Evolutionary conservation across 2,888 invertebrate genomes (phyloP), one percentile per base, ranked within the genome.

Genomic region (Lasius fuliginosus): DNA sequence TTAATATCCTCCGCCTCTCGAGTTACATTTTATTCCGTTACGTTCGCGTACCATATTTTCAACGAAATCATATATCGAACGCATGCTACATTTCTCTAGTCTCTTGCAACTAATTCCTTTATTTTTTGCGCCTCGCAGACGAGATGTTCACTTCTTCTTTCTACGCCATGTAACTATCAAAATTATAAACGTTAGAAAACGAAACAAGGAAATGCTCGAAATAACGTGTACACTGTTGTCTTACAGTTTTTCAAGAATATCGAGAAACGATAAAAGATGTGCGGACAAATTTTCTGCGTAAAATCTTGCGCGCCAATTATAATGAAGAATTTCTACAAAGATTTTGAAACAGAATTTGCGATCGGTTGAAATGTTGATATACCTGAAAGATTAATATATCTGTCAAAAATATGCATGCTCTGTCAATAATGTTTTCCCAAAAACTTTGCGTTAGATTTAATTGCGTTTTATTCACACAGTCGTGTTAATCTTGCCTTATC

Each of bases 1-100:
- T 81, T 81, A 71, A 81, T 81, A 81, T 81, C 60, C n/a, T 81
- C 79, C 36, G 60, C 36, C 36, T 18, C 9, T 81, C 46, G 8
- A 71, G 62, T 73, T 81, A 60, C 73, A 65, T 73, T 81, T 81
- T 71, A 81, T 81, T 81, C 36, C 46, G 60, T 81, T 42, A 36
- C 60, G 46, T 60, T 36, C 12, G 60, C 71, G 46, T 46, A 60
- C 33, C 46, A 60, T 71, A 71, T 79, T 79, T 79, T 62, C 79
- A 11, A 49, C 12, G 49, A 27, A 27, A 62, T 27, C 27, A n/a
- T n/a, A 56, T 9, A 56, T 67, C n/a, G 56, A 30, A n/a, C 27
- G 46, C 15, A 42, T 30, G n/a, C 69, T 42, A 18, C 18, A 46
- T 46, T 23, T 60, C 11, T 46, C 33, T 27, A 46, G 33, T 33